These are phyloP conservation scores for Spisula subtruncata DNA, from an alignment of 2,888 invertebrate species.

Conservation along the genomic window DNA sequence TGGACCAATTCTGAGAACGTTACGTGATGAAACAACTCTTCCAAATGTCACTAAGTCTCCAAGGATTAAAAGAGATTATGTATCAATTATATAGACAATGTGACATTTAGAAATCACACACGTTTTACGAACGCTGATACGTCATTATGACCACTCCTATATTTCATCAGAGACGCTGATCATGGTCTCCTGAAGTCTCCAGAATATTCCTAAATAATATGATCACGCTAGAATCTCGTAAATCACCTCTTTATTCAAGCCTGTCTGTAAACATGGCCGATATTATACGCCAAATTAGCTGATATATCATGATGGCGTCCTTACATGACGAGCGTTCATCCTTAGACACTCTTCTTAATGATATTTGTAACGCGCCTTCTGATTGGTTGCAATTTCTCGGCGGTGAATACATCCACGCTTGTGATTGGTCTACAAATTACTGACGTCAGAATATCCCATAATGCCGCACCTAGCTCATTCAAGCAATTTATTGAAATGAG, in stretches of 20 bases:
- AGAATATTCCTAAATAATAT: background rate
- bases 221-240: background rate
- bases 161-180: no score
- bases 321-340: background rate
- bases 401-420: background rate
- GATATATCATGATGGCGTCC: background rate
- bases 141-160: background rate
- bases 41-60: background rate
- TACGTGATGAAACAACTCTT: no score
- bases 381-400: background rate
- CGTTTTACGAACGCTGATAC: background rate
- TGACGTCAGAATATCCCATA: background rate
- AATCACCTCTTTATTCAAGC: background rate
- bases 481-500: background rate
- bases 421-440: background rate
- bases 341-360: background rate
- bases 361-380: slow-evolving; percentile 3
- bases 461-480: background rate
- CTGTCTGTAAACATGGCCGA: background rate
- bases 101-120: background rate
- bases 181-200: no score
- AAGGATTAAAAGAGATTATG: background rate
- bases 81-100: background rate
- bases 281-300: no score
- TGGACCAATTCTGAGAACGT: no score